These are phyloP conservation scores for Chaitophorus viminalis DNA, from an alignment of 2,888 invertebrate genomes.

Conservation along the genomic window DNA sequence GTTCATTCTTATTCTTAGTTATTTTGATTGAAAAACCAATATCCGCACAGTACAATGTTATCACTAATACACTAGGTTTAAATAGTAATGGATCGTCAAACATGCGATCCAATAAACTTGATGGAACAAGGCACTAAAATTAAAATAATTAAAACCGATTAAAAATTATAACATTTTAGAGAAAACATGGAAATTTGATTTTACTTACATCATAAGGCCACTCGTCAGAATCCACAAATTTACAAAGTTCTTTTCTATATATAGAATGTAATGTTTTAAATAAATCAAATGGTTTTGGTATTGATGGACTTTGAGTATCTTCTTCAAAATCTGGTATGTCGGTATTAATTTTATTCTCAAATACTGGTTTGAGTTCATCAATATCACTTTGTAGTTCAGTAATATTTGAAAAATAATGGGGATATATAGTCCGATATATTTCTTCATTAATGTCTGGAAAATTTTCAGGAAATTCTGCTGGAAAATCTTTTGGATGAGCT, in stretches of 20 bases:
- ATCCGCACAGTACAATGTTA: conserved; percentile 41
- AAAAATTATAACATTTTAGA: background rate
- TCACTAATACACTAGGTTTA: conserved; percentile 29
- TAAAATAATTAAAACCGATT: conserved; percentile 3
- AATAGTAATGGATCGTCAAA: conserved; percentile 76
- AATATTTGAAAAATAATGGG: too few species aligned
- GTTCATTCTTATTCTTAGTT: background rate
- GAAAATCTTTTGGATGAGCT: too few species aligned
- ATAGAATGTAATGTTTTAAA: conserved; percentile 29
- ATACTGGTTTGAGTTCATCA: background rate
- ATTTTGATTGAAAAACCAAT: conserved; percentile 54
- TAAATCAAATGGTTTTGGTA: background rate
- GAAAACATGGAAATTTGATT: background rate
- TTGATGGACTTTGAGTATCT: background rate
- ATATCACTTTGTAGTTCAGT: background rate
- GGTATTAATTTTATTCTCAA: background rate
- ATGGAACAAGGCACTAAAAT: conserved; percentile 44
- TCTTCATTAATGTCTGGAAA: too few species aligned
- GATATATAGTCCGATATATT: too few species aligned
- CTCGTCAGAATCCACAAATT: conserved; percentile 21
- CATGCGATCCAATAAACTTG: conserved; percentile 44
- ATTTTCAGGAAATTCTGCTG: too few species aligned
- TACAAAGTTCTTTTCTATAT: conserved; percentile 23
- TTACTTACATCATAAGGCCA: conserved; percentile 38
- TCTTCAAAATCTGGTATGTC: background rate